Evolutionary conservation across 1,140 invertebrate genomes (phyloP), one percentile per base, ranked within the genome.

Genomic region (Leptonema lineaticorne): DNA sequence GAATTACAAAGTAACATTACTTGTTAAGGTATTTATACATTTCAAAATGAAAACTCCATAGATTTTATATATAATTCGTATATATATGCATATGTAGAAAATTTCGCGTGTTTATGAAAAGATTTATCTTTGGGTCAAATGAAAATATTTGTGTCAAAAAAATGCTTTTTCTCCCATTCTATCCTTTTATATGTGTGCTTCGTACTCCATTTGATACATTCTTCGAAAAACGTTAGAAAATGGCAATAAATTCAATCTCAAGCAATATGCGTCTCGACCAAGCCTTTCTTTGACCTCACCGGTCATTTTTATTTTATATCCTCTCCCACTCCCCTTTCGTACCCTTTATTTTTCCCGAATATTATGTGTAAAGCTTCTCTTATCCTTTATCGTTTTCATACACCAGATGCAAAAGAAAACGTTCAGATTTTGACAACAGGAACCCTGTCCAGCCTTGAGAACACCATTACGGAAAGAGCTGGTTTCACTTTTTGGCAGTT

Each of bases 171-270:
- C 5, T 33, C 11, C 7, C 46, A 11, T 18, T 4, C 37, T 2
- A n/a, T 11, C 29, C 29, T 11, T 6, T 33, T 33, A 33, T 45
- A n/a, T 45, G 11, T 45, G 11, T 16, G 2, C 37, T n/a, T 16
- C 37, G 14, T 11, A 9, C 7, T 46, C 7, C 18, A 50, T 3
- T 50, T 50, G 11, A n/a, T 20, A 50, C 11, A 9, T 50, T 50
- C 16, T 11, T 9, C 46, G 46, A 24, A 33, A 50, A 50, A 18
- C 22, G 46, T 16, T 20, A 22, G 46, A 50, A 50, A 20, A 50
- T 50, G 24, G 46, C 46, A 20, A 50, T 50, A 50, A 50, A 50
- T 50, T 50, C 46, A 50, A 50, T 50, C 46, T 50, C 22, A 20
- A 20, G 46, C 46, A 50, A 50, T 50, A 50, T 50, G 46, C 24